These are phyloP conservation scores for Eupithecia centaureata DNA, from an alignment of 2,888 invertebrate species.

Conservation along the genomic window DNA sequence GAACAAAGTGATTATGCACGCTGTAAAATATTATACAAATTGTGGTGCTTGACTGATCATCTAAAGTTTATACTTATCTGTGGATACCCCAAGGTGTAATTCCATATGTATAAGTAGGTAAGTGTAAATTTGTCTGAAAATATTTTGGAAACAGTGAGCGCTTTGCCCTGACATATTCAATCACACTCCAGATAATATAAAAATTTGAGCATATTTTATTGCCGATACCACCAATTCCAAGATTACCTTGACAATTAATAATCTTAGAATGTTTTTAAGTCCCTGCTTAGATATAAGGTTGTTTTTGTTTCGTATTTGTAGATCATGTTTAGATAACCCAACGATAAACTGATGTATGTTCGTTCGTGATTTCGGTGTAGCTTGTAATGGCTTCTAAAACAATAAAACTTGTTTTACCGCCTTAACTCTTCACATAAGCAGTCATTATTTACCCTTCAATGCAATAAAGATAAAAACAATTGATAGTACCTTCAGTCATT, in stretches of 20 bases:
- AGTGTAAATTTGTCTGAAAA: not conserved
- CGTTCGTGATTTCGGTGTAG: constrained; percentile 28
- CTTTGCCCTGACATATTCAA: not conserved
- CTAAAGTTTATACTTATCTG: not conserved
- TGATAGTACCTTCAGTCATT: not conserved
- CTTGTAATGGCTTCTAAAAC: constrained; percentile 33
- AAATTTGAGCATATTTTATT: not conserved
- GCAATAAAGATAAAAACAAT: constrained; percentile 13
- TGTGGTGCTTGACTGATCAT: constrained; percentile 7
- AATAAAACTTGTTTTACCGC: constrained; percentile 25
- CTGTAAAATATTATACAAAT: constrained; percentile 7
- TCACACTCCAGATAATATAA: not conserved
- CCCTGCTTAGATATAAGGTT: constrained; percentile 25
- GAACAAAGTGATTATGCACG: constrained; percentile 22
- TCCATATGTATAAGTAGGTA: not conserved
- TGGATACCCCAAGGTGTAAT: not conserved
- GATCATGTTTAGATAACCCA: constrained; percentile 38
- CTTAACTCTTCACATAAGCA: constrained; percentile 10
- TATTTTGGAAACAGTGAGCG: not conserved
- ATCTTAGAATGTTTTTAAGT: constrained; percentile 14
- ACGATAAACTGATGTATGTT: constrained; percentile 34
- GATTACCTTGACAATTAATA: constrained; percentile 15
- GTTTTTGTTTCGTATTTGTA: constrained; percentile 32
- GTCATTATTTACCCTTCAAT: constrained; percentile 16
- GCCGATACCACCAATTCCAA: not conserved